Conservation (phyloP, 2,888 invertebrate genomes). For the Pseudeuparius sepicola region DNA sequence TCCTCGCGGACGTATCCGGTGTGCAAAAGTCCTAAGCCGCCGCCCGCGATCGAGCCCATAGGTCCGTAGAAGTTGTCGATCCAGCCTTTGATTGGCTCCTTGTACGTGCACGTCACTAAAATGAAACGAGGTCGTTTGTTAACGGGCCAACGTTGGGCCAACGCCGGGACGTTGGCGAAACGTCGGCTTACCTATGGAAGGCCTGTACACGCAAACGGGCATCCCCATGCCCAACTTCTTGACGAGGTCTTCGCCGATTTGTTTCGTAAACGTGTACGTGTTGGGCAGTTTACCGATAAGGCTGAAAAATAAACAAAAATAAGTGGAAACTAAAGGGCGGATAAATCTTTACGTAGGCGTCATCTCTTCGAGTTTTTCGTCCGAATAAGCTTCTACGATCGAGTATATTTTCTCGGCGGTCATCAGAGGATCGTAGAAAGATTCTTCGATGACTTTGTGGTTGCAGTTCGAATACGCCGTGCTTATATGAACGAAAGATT, state of each 20-base stretch:
- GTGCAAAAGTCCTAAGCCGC: conserved; percentile 44
- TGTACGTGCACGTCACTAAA: conserved; percentile 45
- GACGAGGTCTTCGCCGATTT: conserved; percentile 54
- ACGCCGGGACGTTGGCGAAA: no score
- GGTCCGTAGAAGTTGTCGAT: conserved; percentile 68
- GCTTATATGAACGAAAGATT: conserved; percentile 25
- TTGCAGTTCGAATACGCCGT: conserved; percentile 27
- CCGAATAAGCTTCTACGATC: conserved; percentile 31
- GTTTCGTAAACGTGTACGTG: conserved; percentile 65
- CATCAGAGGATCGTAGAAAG: conserved; percentile 23
- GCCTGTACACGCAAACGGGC: conserved; percentile 56
- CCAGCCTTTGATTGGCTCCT: conserved; percentile 56
- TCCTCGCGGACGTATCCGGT: conserved; percentile 44
- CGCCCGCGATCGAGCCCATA: conserved; percentile 45
- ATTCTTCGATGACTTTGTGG: conserved; percentile 22
- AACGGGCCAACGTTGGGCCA: no score
- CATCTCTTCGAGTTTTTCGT: conserved; percentile 34
- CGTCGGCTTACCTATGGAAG: conserved; percentile 49
- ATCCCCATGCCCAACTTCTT: conserved; percentile 43
- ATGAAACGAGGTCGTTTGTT: no score
- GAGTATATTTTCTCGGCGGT: conserved; percentile 37
- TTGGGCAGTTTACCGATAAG: conserved; percentile 51
- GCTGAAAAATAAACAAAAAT: conserved; percentile 29
- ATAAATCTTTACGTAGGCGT: conserved; percentile 28
- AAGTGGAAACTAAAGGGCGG: background rate